Evolutionary conservation across 2,113 vertebrate genomes (phyloP).

Genomic region (Toxostoma redivivum): DNA sequence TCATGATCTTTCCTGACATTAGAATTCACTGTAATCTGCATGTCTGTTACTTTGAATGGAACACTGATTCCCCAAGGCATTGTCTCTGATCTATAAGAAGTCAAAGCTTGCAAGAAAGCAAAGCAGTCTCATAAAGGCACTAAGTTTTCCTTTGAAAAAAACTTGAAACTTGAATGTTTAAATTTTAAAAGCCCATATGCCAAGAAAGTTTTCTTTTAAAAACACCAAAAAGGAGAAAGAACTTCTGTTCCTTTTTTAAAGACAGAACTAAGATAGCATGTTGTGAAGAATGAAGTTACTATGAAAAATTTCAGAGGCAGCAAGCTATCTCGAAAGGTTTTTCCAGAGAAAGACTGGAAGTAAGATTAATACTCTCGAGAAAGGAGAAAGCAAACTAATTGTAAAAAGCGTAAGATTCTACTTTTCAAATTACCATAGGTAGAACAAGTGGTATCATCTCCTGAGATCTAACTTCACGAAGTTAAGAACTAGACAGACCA

Average conservation of each 20-base stretch:
- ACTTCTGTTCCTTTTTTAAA: not conserved
- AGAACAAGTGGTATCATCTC: not conserved
- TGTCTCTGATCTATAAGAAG: not conserved
- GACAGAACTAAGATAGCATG: not conserved
- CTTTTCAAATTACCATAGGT: not conserved
- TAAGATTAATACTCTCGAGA: not conserved
- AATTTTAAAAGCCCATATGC: conserved; percentile 1
- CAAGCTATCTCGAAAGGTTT: not conserved
- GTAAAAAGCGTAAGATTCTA: not conserved
- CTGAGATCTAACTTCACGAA: not conserved
- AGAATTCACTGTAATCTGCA: not conserved
- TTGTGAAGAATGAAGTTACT: not conserved
- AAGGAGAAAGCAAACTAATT: not conserved
- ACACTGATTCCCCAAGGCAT: conserved; percentile 2
- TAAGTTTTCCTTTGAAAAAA: not conserved
- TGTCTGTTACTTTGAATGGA: not conserved
- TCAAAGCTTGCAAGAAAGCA: not conserved
- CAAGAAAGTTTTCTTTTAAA: conserved; percentile 2
- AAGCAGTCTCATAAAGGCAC: not conserved
- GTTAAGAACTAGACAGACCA: not conserved
- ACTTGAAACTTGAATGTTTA: not conserved
- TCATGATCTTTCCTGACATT: not conserved
- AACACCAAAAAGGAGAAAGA: not conserved
- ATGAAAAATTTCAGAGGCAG: not conserved
- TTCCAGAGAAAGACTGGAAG: not conserved